A percentile compares a stretch with the other conserved stretches of the same genome.
Conservation (phyloP, 2,797 vertebrate genomes). For the Myiotriccus ornatus region DNA sequence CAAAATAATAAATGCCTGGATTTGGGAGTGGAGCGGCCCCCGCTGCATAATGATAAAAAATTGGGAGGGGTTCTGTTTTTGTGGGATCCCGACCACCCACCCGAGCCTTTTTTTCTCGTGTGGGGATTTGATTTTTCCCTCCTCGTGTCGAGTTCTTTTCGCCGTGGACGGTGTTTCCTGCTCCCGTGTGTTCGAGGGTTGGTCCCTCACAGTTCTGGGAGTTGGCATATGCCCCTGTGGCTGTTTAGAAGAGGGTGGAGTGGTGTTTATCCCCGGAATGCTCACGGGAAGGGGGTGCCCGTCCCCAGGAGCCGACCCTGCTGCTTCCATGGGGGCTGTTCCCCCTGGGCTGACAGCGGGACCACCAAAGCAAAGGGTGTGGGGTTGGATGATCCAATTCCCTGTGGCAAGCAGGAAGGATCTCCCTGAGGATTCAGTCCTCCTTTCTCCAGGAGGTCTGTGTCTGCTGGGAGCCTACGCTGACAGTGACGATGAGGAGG, state of each 20-base stretch:
- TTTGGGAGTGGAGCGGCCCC: rapidly evolving
- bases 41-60: not conserved
- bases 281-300: rapidly evolving
- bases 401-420: not conserved
- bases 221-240: rapidly evolving
- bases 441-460: constrained; percentile 82
- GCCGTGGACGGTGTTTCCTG: rapidly evolving
- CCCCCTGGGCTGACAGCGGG: rapidly evolving
- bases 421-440: rapidly evolving
- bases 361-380: rapidly evolving
- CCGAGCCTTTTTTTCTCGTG: not conserved
- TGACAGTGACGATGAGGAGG: constrained; percentile 95
- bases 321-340: not conserved
- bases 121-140: not conserved
- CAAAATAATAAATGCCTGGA: not conserved
- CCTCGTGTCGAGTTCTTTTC: rapidly evolving
- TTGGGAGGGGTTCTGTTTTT: not conserved
- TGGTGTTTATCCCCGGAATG: rapidly evolving
- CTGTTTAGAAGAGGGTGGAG: not conserved
- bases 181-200: not conserved
- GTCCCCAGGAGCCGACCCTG: rapidly evolving
- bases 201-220: rapidly evolving
- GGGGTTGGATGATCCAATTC: rapidly evolving
- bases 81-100: not conserved
- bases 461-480: constrained; percentile 95